Percentiles rank a stretch among this genome's conserved stretches.
Evolutionary conservation across 2,113 vertebrate species (phyloP).

Genomic region (Anser cygnoides): DNA sequence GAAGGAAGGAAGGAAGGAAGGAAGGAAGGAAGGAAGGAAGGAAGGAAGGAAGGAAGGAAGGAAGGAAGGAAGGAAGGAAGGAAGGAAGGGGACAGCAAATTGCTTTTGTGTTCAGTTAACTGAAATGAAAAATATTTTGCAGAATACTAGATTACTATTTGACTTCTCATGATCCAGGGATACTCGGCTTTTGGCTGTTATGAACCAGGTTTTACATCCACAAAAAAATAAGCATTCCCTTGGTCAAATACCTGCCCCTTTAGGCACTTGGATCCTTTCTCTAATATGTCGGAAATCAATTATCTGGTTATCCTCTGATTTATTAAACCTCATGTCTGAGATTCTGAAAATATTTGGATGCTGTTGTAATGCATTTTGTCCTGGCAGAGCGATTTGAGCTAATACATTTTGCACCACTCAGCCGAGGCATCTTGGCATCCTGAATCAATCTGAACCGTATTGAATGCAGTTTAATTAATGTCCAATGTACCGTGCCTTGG

Average conservation of each 20-base stretch:
- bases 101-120: neutral
- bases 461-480: conserved; percentile 46
- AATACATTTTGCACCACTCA: neutral
- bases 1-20: neutral
- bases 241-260: neutral
- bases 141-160: neutral
- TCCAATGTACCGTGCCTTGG: conserved; percentile 26
- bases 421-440: conserved; percentile 38
- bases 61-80: too few relatives aligned
- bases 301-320: conserved; percentile 26
- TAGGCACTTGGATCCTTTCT: conserved; percentile 6
- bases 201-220: neutral
- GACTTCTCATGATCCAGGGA: neutral
- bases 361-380: conserved; percentile 12
- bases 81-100: neutral
- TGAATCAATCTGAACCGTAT: neutral
- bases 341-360: conserved; percentile 34
- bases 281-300: conserved; percentile 9
- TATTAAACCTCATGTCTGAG: neutral
- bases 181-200: neutral
- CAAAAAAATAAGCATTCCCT: neutral
- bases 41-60: neutral
- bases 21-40: neutral
- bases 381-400: neutral
- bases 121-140: neutral